phyloP scores from a whole-genome alignment of 1,140 invertebrate genomes.

The Planococcus citri region DNA sequence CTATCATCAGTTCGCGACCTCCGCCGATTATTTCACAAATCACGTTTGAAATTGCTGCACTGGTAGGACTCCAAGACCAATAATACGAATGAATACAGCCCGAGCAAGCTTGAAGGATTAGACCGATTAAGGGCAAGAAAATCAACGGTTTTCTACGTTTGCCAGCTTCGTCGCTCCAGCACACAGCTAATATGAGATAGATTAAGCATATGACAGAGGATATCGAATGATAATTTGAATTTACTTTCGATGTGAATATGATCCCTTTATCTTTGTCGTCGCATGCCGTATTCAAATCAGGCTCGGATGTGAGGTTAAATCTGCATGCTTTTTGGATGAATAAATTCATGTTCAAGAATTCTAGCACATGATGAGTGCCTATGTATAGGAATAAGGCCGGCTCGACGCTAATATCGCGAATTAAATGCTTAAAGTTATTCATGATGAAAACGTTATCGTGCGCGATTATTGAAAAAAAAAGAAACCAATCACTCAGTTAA shows the following conservation, averaged over 20 bases:
- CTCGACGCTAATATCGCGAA: background rate
- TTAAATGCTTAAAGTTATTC: too few species aligned
- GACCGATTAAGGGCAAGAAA: constrained; percentile 32
- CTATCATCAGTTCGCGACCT: too few species aligned
- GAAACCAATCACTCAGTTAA: too few species aligned
- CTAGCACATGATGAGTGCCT: background rate
- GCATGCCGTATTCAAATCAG: background rate
- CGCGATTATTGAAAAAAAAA: too few species aligned
- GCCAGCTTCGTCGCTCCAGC: constrained; percentile 29
- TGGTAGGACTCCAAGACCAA: constrained; percentile 26
- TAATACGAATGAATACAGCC: constrained; percentile 23
- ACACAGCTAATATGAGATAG: constrained; percentile 26
- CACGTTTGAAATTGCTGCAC: too few species aligned
- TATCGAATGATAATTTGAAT: background rate
- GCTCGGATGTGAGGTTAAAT: background rate
- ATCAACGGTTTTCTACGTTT: constrained; percentile 35
- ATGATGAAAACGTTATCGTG: too few species aligned
- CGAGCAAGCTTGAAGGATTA: constrained; percentile 21
- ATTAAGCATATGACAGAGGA: background rate
- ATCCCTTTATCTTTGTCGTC: background rate
- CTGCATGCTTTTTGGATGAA: background rate
- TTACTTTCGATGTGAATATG: background rate
- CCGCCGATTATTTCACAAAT: too few species aligned
- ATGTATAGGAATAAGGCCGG: background rate
- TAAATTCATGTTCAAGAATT: background rate